A percentile compares a stretch with the other conserved stretches of the same genome.
phyloP scores from a whole-genome alignment of 2,797 vertebrate species.

The Enteromius unitaeniatus region DNA sequence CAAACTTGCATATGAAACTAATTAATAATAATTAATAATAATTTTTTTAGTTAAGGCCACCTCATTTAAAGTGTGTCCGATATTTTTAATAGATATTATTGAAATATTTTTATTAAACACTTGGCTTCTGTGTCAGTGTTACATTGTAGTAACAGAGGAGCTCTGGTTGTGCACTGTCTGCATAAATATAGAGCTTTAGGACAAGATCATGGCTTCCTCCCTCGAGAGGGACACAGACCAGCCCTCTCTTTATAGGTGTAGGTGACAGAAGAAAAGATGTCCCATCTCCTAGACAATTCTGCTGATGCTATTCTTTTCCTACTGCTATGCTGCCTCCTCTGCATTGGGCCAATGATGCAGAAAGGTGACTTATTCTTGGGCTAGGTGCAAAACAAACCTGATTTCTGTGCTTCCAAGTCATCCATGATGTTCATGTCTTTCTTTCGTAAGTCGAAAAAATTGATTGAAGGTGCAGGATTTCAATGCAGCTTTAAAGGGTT shows the following conservation, averaged over 20 bases:
- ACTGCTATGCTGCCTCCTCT: conserved; percentile 51
- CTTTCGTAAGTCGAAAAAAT: no score
- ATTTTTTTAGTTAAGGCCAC: no score
- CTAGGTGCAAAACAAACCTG: conserved; percentile 4
- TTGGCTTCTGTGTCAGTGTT: not conserved
- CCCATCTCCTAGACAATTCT: conserved; percentile 47
- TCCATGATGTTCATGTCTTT: no score
- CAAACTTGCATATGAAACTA: no score
- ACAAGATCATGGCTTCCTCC: conserved; percentile 8
- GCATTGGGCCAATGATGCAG: conserved; percentile 65
- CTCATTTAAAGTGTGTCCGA: no score
- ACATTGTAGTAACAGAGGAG: not conserved
- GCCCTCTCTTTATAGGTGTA: conserved; percentile 32
- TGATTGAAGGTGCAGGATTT: no score
- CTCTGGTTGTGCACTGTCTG: not conserved
- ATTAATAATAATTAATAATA: no score
- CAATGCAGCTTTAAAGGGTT: no score
- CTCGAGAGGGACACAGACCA: conserved; percentile 1
- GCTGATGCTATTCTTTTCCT: conserved; percentile 49
- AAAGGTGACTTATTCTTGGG: conserved; percentile 66
- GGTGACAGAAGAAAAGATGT: conserved; percentile 56
- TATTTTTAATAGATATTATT: no score
- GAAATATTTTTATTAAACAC: no score
- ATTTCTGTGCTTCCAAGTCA: not conserved
- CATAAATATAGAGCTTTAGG: not conserved